Conservation (phyloP, 1,140 invertebrate species). For the Polypedilum vanderplanki region DNA sequence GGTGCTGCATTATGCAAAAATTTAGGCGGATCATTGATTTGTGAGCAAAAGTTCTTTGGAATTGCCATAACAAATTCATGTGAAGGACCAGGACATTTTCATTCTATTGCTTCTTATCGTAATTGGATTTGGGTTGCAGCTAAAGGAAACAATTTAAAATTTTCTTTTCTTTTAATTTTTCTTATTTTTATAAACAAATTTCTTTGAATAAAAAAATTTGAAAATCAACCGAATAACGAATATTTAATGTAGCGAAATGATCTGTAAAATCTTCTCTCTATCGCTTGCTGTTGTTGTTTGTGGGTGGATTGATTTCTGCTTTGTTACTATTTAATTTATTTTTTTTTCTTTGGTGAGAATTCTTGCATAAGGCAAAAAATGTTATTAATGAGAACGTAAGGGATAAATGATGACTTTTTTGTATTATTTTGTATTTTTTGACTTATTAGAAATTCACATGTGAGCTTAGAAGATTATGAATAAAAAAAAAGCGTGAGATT, state of each 20-base stretch:
- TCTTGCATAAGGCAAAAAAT: not conserved
- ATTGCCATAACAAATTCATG: not conserved
- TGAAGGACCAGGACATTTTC: not conserved
- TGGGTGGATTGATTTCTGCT: slow-evolving; percentile 21
- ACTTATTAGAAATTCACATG: not conserved
- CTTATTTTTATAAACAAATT: not conserved
- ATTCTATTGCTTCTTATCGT: not conserved
- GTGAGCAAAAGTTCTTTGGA: not conserved
- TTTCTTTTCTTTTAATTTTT: not conserved
- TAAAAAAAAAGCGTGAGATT: slow-evolving; percentile 27
- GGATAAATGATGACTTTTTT: not conserved
- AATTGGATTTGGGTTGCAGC: not conserved
- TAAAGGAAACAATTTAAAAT: not conserved
- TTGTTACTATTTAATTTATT: not conserved
- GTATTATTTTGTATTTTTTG: not conserved
- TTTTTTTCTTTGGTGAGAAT: not conserved
- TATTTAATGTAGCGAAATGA: slow-evolving; percentile 27
- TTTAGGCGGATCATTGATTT: not conserved
- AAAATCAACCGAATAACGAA: not conserved
- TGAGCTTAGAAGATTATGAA: too few relatives aligned
- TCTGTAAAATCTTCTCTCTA: slow-evolving; percentile 7
- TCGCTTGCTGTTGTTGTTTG: not conserved
- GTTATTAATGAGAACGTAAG: not conserved
- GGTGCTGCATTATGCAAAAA: not conserved
- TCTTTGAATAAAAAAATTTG: too few relatives aligned